Percentiles rank a stretch among this genome's conserved stretches.
These are phyloP conservation scores for Pelmatolapia mariae DNA, from an alignment of 2,113 vertebrate genomes.

Conservation along the genomic window DNA sequence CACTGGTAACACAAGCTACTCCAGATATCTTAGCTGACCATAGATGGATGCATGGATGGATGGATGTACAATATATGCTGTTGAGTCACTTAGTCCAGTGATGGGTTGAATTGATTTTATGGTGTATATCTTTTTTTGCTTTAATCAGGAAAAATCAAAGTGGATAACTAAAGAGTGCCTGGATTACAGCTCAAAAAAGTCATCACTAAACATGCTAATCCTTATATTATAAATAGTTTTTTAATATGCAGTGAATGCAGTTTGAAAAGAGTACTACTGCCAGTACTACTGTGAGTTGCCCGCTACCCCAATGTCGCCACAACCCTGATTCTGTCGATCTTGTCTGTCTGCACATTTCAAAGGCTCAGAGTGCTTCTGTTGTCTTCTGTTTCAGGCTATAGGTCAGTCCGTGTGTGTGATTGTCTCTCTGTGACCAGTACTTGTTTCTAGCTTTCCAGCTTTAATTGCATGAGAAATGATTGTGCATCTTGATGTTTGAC, in stretches of 20 bases:
- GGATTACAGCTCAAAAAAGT: neutral
- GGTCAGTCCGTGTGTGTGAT: neutral
- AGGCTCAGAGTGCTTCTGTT: neutral
- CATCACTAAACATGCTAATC: neutral
- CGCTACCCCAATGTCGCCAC: accelerated
- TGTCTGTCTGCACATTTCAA: neutral
- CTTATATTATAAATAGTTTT: neutral
- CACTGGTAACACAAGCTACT: neutral
- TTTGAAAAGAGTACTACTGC: neutral
- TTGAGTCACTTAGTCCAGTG: neutral
- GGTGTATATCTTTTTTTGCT: neutral
- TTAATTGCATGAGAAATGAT: neutral
- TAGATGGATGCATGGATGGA: neutral
- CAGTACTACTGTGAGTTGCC: neutral
- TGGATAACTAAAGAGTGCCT: neutral
- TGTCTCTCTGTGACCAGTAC: neutral
- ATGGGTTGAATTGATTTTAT: neutral
- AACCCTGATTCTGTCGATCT: neutral
- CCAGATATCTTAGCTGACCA: accelerated
- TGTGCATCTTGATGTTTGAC: neutral
- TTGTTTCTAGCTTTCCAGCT: neutral
- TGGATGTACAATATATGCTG: neutral
- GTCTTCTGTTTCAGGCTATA: neutral
- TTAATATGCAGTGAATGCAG: neutral
- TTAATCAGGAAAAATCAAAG: neutral